Percentiles rank a stretch among this genome's conserved stretches.
Evolutionary conservation across 2,888 invertebrate species (phyloP).

Genomic region (Nephrotoma appendiculata): DNA sequence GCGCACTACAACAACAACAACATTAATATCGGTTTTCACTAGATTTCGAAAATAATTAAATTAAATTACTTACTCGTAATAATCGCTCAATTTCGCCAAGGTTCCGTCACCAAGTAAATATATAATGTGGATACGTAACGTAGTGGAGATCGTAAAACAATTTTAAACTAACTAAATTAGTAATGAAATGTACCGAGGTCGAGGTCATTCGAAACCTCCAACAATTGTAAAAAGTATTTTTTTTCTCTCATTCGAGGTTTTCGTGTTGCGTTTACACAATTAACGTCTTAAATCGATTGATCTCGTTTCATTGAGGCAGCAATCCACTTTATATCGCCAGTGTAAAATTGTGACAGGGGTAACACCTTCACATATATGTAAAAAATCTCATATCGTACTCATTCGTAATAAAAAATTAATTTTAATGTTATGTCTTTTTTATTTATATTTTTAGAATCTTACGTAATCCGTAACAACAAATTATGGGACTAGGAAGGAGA

Average conservation of each 20-base stretch:
- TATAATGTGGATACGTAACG: not conserved
- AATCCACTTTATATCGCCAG: not conserved
- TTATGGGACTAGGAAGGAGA: conserved; percentile 61
- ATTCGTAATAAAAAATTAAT: not conserved
- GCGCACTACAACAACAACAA: not conserved
- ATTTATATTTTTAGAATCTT: conserved; percentile 1
- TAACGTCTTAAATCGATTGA: not conserved
- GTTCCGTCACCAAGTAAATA: not conserved
- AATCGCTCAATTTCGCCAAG: not conserved
- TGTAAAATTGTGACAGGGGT: not conserved
- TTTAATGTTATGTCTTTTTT: conserved; percentile 4
- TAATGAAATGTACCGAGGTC: not conserved
- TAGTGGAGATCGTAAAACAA: not conserved
- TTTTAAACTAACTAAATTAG: not conserved
- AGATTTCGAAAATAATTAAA: not conserved
- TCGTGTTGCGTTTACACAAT: not conserved
- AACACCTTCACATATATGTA: not conserved
- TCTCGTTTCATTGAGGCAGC: not conserved
- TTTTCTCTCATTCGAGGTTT: not conserved
- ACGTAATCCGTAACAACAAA: conserved; percentile 21
- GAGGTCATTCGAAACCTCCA: not conserved
- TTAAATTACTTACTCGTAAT: not conserved
- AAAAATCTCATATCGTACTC: not conserved
- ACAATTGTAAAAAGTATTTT: not conserved
- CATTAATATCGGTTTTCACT: not conserved